These are phyloP conservation scores for Diabrotica undecimpunctata DNA, from an alignment of 1,140 invertebrate genomes.

Conservation along the genomic window DNA sequence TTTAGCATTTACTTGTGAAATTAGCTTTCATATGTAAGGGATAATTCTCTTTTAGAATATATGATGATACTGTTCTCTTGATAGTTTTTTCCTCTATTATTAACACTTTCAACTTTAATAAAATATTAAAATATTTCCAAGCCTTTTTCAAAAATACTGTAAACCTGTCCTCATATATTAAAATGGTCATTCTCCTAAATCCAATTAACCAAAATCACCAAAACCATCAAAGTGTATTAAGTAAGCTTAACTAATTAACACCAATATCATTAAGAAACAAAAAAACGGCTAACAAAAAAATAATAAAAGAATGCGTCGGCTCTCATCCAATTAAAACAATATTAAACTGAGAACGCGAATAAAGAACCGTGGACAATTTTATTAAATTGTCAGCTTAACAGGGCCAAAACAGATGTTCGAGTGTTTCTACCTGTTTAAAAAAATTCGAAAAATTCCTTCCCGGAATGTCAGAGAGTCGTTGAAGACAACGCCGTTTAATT, in stretches of 20 bases:
- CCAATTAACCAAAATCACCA: not conserved
- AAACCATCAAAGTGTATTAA: not conserved
- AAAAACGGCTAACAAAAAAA: not conserved
- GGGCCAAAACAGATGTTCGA: conserved; percentile 28
- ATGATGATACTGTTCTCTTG: no score
- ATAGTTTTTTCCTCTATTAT: no score
- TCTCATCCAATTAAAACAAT: conserved; percentile 23
- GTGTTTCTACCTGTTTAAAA: conserved; percentile 31
- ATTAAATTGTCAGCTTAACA: conserved; percentile 33
- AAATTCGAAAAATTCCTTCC: conserved; percentile 31
- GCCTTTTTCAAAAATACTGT: no score
- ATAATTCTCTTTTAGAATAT: no score
- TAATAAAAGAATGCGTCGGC: conserved; percentile 12
- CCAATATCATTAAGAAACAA: not conserved
- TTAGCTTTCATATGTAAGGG: no score
- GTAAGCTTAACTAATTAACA: not conserved
- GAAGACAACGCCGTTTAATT: conserved; percentile 15
- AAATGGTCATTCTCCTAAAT: not conserved
- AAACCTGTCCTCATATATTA: no score
- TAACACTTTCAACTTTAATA: no score
- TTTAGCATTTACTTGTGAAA: no score
- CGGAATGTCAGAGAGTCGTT: conserved; percentile 29
- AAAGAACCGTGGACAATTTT: conserved; percentile 30
- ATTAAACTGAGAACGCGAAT: conserved; percentile 17
- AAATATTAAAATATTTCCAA: no score